phyloP scores from a whole-genome alignment of 2,113 vertebrate genomes.

The Elaphurus davidianus region DNA sequence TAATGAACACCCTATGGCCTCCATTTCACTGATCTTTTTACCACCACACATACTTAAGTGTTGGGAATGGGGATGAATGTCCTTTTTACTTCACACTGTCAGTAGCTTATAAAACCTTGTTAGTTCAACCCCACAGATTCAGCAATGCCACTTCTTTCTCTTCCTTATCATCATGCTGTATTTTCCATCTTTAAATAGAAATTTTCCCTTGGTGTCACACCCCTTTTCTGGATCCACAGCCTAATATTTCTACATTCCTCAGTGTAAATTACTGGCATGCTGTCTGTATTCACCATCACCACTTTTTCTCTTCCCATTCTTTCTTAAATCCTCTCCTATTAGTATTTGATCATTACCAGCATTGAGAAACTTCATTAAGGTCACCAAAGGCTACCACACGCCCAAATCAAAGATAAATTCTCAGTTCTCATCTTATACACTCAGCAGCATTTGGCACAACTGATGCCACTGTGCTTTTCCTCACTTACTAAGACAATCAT shows the following conservation, averaged over 20 bases:
- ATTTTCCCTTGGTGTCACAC: not conserved
- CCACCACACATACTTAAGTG: not conserved
- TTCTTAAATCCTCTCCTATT: not conserved
- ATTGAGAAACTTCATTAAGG: not conserved
- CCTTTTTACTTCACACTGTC: not conserved
- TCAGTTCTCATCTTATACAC: not conserved
- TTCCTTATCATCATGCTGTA: not conserved
- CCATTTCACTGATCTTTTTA: not conserved
- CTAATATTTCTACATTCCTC: not conserved
- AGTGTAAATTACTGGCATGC: not conserved
- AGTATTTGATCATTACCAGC: not conserved
- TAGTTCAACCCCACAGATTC: not conserved
- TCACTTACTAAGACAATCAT: not conserved
- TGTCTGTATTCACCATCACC: not conserved
- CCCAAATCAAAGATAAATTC: not conserved
- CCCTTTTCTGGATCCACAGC: not conserved
- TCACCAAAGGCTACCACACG: not conserved
- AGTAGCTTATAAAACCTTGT: not conserved
- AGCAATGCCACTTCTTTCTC: not conserved
- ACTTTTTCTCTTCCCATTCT: not conserved
- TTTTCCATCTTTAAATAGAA: not conserved
- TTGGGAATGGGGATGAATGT: not conserved
- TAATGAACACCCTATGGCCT: not conserved
- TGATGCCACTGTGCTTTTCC: not conserved
- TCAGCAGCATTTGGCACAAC: not conserved